A percentile compares a stretch with the other conserved stretches of the same genome.
These are phyloP conservation scores for Seladonia tumulorum DNA, from an alignment of 2,888 invertebrate species.

Conservation along the genomic window DNA sequence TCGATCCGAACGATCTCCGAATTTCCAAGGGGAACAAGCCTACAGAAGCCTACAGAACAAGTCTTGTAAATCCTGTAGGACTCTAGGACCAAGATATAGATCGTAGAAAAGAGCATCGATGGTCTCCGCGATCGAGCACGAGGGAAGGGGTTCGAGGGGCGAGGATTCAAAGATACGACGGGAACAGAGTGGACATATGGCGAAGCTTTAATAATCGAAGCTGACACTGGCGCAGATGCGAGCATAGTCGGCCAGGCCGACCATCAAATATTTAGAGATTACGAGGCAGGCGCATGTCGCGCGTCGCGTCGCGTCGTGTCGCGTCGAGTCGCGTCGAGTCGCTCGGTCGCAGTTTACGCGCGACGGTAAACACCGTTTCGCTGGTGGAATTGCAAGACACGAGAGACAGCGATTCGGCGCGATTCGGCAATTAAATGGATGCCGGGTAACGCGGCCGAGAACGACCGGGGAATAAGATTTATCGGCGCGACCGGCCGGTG, in stretches of 20 bases:
- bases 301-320: neutral
- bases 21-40: neutral
- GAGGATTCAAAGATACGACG: neutral
- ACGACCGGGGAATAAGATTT: slow-evolving; percentile 68
- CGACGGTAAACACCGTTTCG: neutral
- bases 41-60: too few relatives aligned
- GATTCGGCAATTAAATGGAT: slow-evolving; percentile 47
- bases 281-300: slow-evolving; percentile 64
- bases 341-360: neutral
- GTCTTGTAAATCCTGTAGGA: too few relatives aligned
- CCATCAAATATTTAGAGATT: slow-evolving; percentile 81
- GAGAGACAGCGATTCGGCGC: slow-evolving; percentile 8
- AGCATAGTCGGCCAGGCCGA: slow-evolving; percentile 66
- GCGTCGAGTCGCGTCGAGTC: neutral
- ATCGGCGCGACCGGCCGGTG: slow-evolving; percentile 55
- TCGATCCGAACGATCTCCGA: neutral
- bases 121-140: neutral
- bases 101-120: neutral
- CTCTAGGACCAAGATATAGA: neutral
- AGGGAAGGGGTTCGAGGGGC: slow-evolving; percentile 10
- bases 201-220: slow-evolving; percentile 79
- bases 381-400: neutral
- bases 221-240: slow-evolving; percentile 78
- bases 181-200: slow-evolving; percentile 74
- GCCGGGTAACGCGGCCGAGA: slow-evolving; percentile 12